A percentile compares a stretch with the other conserved stretches of the same genome.
phyloP scores from a whole-genome alignment of 2,888 invertebrate species.

The Chaetoderma sp. region DNA sequence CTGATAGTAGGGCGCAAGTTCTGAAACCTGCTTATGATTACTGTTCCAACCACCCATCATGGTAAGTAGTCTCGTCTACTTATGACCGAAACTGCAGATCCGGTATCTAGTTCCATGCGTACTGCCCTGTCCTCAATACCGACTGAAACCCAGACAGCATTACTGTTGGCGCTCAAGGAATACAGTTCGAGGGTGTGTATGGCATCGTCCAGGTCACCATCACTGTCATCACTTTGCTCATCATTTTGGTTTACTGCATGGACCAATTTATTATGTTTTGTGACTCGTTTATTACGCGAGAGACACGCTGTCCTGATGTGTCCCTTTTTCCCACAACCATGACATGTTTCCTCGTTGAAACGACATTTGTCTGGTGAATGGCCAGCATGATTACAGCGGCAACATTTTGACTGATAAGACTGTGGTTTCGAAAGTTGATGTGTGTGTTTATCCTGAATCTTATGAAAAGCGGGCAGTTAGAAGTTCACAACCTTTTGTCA shows the following conservation, averaged over 20 bases:
- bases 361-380: conserved; percentile 11
- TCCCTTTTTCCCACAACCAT: conserved; percentile 9
- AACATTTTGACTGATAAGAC: too few relatives aligned
- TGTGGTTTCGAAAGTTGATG: too few relatives aligned
- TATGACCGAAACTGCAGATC: conserved; percentile 1
- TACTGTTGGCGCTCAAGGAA: not conserved
- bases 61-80: not conserved
- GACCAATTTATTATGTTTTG: not conserved
- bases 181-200: not conserved
- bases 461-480: too few relatives aligned
- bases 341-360: conserved; percentile 13
- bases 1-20: conserved; percentile 20
- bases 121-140: conserved; percentile 20
- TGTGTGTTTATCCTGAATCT: too few relatives aligned
- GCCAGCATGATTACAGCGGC: too few relatives aligned
- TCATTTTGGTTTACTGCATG: not conserved
- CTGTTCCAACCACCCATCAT: conserved; percentile 27
- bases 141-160: not conserved
- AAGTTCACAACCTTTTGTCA: conserved; percentile 9
- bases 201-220: not conserved
- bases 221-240: too few relatives aligned
- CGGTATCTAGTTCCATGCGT: conserved; percentile 35
- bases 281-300: too few relatives aligned
- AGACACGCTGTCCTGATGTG: conserved; percentile 7
- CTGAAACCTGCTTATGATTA: not conserved